A percentile compares a stretch with the other conserved stretches of the same genome.
Conservation (phyloP, 2,888 invertebrate genomes). For the Mythimna impura region DNA sequence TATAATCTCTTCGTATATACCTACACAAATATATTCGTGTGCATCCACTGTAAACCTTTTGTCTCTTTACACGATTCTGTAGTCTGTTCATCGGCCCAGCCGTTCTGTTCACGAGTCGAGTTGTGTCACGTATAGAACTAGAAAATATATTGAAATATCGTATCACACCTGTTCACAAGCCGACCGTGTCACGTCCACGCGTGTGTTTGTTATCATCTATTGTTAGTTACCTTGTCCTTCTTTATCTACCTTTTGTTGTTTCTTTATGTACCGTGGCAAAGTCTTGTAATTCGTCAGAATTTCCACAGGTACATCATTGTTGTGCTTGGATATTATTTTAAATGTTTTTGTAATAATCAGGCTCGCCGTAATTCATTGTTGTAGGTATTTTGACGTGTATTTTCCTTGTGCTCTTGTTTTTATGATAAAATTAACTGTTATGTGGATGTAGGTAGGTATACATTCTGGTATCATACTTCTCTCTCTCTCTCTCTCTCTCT, state of each 20-base stretch:
- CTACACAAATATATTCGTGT: no score
- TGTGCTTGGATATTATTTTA: conserved; percentile 34
- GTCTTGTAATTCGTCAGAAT: conserved; percentile 35
- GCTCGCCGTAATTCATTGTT: conserved; percentile 16
- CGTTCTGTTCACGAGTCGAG: neutral
- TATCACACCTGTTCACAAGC: conserved; percentile 20
- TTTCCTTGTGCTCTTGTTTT: neutral
- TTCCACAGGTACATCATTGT: conserved; percentile 29
- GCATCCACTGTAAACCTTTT: no score
- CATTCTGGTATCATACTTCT: neutral
- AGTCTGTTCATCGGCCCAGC: neutral
- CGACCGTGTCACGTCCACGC: conserved; percentile 2
- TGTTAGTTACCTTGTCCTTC: conserved; percentile 17
- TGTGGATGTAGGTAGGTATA: neutral
- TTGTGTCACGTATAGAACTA: neutral
- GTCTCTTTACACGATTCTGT: neutral
- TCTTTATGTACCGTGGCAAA: conserved; percentile 9
- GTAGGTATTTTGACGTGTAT: conserved; percentile 9
- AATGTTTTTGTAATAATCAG: conserved; percentile 24
- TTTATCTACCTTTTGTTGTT: conserved; percentile 10
- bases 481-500: neutral
- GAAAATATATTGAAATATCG: neutral
- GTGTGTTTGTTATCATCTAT: neutral
- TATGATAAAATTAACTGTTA: neutral
- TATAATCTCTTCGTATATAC: neutral